Conservation (phyloP, 2,113 vertebrate species). For the Petrocephalus microphthalmus region DNA sequence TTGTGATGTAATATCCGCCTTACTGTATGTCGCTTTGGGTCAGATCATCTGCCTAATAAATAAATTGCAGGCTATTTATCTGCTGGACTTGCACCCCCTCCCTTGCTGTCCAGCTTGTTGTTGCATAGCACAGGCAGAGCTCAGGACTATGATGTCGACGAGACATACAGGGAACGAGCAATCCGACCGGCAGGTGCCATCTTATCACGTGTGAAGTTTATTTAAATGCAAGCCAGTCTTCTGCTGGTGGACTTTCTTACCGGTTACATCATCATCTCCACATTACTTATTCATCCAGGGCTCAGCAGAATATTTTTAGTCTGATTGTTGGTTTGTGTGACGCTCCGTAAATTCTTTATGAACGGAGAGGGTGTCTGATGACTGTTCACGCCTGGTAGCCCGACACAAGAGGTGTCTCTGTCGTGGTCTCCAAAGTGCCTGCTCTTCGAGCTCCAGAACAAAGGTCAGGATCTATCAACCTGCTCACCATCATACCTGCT, state of each 20-base stretch:
- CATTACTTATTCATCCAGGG: background rate
- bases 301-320: background rate
- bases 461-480: background rate
- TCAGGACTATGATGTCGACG: background rate
- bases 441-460: background rate
- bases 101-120: background rate
- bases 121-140: background rate
- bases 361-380: background rate
- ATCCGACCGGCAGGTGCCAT: background rate
- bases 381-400: background rate
- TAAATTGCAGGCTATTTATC: background rate
- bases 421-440: background rate
- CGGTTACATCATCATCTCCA: background rate
- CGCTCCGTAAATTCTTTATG: background rate
- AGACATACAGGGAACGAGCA: background rate
- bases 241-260: background rate
- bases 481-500: background rate
- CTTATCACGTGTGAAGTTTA: background rate
- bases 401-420: background rate
- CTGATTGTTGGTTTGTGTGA: background rate
- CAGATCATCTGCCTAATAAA: background rate
- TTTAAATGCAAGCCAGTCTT: background rate
- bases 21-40: background rate
- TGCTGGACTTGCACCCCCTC: background rate
- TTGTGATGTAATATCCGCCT: background rate